These are phyloP conservation scores for Geotrypetes seraphini DNA, from an alignment of 2,797 vertebrate species.

Conservation along the genomic window DNA sequence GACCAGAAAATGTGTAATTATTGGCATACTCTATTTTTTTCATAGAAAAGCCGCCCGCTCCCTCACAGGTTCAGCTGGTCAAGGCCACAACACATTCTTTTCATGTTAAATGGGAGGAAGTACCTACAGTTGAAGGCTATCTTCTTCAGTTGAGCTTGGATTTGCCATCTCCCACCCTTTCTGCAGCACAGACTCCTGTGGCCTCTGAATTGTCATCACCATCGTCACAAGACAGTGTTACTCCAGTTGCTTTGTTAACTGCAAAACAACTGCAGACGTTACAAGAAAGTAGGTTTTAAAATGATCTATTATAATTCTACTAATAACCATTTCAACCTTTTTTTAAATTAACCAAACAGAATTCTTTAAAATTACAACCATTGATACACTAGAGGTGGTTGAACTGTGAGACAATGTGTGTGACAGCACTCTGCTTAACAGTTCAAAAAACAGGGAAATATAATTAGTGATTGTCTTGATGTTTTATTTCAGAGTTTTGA, in stretches of 20 bases:
- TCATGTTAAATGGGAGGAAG: slow-evolving; percentile 90
- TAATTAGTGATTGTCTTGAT: too few relatives aligned
- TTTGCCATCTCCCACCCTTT: slow-evolving; percentile 14
- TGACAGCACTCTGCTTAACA: too few relatives aligned
- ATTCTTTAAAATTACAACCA: too few relatives aligned
- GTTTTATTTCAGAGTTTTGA: too few relatives aligned
- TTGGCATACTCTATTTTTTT: slow-evolving; percentile 21
- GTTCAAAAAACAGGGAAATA: too few relatives aligned
- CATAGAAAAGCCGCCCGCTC: slow-evolving; percentile 72
- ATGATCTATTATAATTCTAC: too few relatives aligned
- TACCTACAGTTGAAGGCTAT: slow-evolving; percentile 83
- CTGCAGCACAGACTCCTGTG: slow-evolving; percentile 20
- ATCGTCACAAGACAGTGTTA: slow-evolving; percentile 42
- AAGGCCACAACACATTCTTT: slow-evolving; percentile 87
- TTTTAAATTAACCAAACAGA: too few relatives aligned
- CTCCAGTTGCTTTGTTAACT: not conserved
- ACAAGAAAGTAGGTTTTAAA: slow-evolving; percentile 1
- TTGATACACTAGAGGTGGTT: too few relatives aligned
- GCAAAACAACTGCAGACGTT: slow-evolving; percentile 1
- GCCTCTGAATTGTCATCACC: slow-evolving; percentile 33
- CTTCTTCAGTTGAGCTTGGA: slow-evolving; percentile 79
- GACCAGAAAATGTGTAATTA: too few relatives aligned
- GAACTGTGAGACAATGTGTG: too few relatives aligned
- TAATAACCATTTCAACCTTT: too few relatives aligned
- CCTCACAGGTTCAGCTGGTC: slow-evolving; percentile 80